Evolutionary conservation across 2,888 invertebrate species (phyloP), one percentile per base, ranked within the genome.

Genomic region (Gibbula magus): DNA sequence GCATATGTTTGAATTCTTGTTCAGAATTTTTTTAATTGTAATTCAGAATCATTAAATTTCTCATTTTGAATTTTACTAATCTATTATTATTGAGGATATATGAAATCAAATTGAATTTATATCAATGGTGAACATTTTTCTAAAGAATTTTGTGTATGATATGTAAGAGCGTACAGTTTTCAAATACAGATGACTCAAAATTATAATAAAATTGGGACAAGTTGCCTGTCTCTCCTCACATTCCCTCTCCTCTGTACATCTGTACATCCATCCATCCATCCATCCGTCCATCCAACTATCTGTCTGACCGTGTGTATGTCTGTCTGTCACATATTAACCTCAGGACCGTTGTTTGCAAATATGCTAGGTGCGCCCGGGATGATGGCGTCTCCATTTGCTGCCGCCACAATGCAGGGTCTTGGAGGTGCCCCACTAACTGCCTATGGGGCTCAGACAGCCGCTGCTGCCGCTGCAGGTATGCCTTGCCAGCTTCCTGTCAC

Each of bases 351-450:
- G 79, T 82, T 82, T 82, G 78, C 79, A 77, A 81, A 75, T 82
- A 78, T 83, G 78, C 86, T 80, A 88, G 89, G 89, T 88, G 78
- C 96, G 89, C 96, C 96, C 81, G 97, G 97, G 87, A 96, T 98
- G 82, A 94, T 98, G 93, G 95, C 96, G 86, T 96, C 96, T 84
- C 97, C 97, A 88, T 56, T 75, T 80, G 93, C 94, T 82, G 74
- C 78, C 80, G 74, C 78, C 80, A 53, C 77, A 79, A 93, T 94
- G 94, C 95, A 97, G 90, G 97, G 97, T 78, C 94, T 97, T 87
- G 96, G 97, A 79, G 96, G 97, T 45, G 96, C 97, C 18, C 94
- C 96, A 91, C 95, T 96, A 75, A 87, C 89, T 61, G 92, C 93
- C 73, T 85, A 82, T 81, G 88, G 88, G 80, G 88, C 87, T 66